Evolutionary conservation across 2,113 vertebrate species (phyloP), one percentile per base, ranked within the genome.

Genomic region (Tetraodon nigroviridis): DNA sequence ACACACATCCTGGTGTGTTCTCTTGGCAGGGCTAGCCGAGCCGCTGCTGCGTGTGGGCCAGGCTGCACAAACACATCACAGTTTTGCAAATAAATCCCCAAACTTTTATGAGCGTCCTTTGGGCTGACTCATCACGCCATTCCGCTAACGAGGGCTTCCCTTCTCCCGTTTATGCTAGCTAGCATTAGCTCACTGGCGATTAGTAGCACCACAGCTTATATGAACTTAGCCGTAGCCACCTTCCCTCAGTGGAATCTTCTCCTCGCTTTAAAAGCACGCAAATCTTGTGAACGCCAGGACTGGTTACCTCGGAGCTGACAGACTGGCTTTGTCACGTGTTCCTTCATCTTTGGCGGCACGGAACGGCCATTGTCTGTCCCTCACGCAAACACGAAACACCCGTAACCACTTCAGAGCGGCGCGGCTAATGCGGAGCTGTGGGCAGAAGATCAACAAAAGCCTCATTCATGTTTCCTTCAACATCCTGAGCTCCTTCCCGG

Each of bases 111-210:
- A 55, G 55, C 45, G 71, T 58, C 42, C 42, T 44, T 12, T 16
- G n/a, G 15, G 13, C 19, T 84, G 84, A 90, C 58, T 89, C 83
- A 86, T 69, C 41, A 12, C 29, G 56, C 68, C 71, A 75, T 75
- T 69, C 75, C 52, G 64, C 70, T 82, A 78, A 87, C 64, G 75
- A 85, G 76, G 82, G 83, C 42, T 71, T 82, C 66, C 82, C 84
- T 61, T 76, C 19, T 53, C 22, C 48, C 19, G 29, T 51, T 71
- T 73, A 47, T 54, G 49, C 32, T 12, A 37, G 7, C 32, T 37
- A 8, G 8, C 32, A 37, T 37, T 8, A 37, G 32, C 32, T 10
- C 11, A 32, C 29, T 12, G 32, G 2, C 24, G 24, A 3, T 27
- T 6, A 27, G 24, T 27, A 27, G 24, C 24, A 27, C 7, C 24